Conservation (phyloP, 2,797 vertebrate genomes). For the Tenualosa thibaudeaui region DNA sequence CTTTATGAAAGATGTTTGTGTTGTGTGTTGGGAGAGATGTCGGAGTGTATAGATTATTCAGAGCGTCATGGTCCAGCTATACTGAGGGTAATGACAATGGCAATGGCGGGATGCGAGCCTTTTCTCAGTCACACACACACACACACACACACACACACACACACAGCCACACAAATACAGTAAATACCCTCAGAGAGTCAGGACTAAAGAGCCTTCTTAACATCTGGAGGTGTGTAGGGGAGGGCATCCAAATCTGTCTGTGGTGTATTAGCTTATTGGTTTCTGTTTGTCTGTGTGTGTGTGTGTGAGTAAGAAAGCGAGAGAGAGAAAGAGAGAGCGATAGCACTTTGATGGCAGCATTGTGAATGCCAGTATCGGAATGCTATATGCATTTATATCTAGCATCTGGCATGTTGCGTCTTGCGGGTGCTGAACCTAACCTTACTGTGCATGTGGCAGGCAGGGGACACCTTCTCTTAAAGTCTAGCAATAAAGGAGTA, state of each 20-base stretch:
- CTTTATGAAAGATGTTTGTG: background rate
- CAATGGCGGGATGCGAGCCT: too few relatives aligned
- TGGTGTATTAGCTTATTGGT: too few relatives aligned
- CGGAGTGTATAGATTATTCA: background rate
- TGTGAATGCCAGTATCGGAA: too few relatives aligned
- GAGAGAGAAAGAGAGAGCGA: too few relatives aligned
- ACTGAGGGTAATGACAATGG: background rate
- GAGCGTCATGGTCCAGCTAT: background rate
- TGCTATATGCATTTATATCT: too few relatives aligned
- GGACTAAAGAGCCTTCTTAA: background rate
- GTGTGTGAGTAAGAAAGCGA: background rate
- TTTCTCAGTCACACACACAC: background rate
- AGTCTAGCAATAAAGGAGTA: background rate
- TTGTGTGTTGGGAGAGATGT: background rate
- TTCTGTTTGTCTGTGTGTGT: background rate
- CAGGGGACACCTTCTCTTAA: too few relatives aligned
- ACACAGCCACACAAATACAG: background rate
- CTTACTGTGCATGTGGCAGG: too few relatives aligned
- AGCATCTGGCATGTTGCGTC: too few relatives aligned
- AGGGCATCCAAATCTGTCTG: too few relatives aligned
- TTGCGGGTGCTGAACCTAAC: too few relatives aligned
- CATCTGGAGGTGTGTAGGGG: background rate
- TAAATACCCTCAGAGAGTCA: background rate
- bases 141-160: slow-evolving; percentile 4
- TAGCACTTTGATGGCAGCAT: too few relatives aligned